Base-by-base conservation (phyloP, 2,797 vertebrate species). In the Nannoperca australis region DNA sequence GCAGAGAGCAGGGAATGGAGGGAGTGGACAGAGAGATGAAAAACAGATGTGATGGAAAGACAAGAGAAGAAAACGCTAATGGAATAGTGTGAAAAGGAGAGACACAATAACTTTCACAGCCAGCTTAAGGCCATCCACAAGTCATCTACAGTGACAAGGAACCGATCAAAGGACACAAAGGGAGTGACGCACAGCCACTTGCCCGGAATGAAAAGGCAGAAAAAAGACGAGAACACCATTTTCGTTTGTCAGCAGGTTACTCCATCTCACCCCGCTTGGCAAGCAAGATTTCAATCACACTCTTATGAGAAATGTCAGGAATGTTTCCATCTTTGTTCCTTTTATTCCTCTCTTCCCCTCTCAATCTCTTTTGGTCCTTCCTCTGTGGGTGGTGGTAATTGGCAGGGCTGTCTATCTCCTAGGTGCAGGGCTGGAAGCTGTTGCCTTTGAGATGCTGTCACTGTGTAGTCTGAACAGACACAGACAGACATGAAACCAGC, bases 221-320 rank as follows among this genome's bases (percentile, higher is more conserved):
- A 78, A 78, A 84, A 84, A 81, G 66, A 83, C 45, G 54, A 45
- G 65, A 68, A 78, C 76, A 76, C n/a, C 81, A 64, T 84, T 90
- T 65, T 83, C 3, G 36, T 88, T 85, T 85, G 88, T 92, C 91
- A 92, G 91, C 90, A 83, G 83, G 85, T 88, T 90, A 64, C 84
- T 88, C 15, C 56, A 76, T 64, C 79, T 88, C 78, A 80, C 72
- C 74, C 76, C 15, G 69, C 85, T 78, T 70, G 76, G 78, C 84
- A 79, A 85, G 89, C 88, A 82, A 85, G 86, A 90, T 93, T 92
- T 91, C 85, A 91, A 88, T 92, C 89, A 70, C 3, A 2, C 73
- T 73, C 58, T 89, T 69, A 69, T 80, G 73, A 78, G 84, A 85
- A 79, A 86, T 84, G 84, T 89, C 87, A 89, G 80, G 74, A 83